Percentiles rank a stretch among this genome's conserved stretches.
phyloP scores from a whole-genome alignment of 2,888 invertebrate genomes.

The Myopa tessellatipennis region DNA sequence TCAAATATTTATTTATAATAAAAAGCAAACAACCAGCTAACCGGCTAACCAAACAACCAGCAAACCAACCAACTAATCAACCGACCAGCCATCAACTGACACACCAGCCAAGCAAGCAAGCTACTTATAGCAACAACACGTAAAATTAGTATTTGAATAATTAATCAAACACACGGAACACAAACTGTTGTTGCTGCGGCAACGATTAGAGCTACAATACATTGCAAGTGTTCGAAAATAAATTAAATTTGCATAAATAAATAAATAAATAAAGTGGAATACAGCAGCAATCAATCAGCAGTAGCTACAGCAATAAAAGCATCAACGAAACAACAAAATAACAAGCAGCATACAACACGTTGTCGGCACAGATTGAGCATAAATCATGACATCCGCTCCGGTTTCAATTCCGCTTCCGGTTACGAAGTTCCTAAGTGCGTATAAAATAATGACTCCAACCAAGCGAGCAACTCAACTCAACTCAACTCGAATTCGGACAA shows the following conservation, averaged over 20 bases:
- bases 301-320: constrained; percentile 15
- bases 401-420: constrained; percentile 46
- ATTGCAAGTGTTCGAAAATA: constrained; percentile 41
- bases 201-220: constrained; percentile 25
- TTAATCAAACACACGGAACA: constrained; percentile 45
- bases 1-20: constrained; percentile 50
- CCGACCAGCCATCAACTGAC: not conserved
- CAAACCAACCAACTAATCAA: not conserved
- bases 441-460: constrained; percentile 18
- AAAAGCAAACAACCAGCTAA: constrained; percentile 19
- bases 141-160: constrained; percentile 47
- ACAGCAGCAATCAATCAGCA: constrained; percentile 33
- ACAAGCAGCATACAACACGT: constrained; percentile 17
- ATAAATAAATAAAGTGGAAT: constrained; percentile 33
- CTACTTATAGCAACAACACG: constrained; percentile 1
- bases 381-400: constrained; percentile 35
- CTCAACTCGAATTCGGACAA: too few species aligned
- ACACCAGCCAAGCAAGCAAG: constrained; percentile 8
- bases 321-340: constrained; percentile 14
- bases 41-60: not conserved
- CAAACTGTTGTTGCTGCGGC: constrained; percentile 13
- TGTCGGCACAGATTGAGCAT: constrained; percentile 31
- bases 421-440: constrained; percentile 36
- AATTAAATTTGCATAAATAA: constrained; percentile 43
- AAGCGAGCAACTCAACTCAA: too few species aligned